Base-by-base conservation (phyloP, 1,140 invertebrate species). In the Drosophila parabipectinata region DNA sequence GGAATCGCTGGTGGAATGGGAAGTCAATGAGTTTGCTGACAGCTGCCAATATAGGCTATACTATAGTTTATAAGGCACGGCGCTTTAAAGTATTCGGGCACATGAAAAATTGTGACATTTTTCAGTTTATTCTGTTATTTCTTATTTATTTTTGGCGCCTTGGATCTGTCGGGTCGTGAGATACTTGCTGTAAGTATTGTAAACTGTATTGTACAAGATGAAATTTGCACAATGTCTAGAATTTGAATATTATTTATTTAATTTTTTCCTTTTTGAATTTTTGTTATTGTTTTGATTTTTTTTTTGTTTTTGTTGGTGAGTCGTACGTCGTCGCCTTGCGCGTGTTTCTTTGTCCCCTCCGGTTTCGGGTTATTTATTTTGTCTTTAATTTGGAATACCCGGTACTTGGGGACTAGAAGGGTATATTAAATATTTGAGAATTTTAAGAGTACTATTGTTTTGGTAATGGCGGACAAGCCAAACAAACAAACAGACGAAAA, bases 181-280 rank as follows among this genome's bases (percentile, higher is more conserved):
- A 69, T 53, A 63, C 52, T 52, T 73, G 52, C 37, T 73, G 53
- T 58, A 58, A 62, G 58, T 73, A 73, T 50, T 44, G 4, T 18
- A 53, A 59, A 48, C 52, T 58, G 61, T 59, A 80, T 60, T 76
- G 52, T 73, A 81, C 60, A 68, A 47, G 51, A 71, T 78, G 71
- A 85, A 82, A 75, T 76, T 78, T 72, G 69, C 79, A 85, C 45
- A 64, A 67, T 87, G 58, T 75, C 58, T 82, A 87, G 71, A 88
- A 87, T 85, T 87, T 85, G 78, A 81, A 87, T 78, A 75, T 75
- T 84, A 84, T 69, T 68, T 63, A 57, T 57, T 67, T 56, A 15
- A 44, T 44, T 44, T 44, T 44, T 44, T 44, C 5, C 5, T 14
- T 44, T 72, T 30, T 4, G 14, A n/a, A 3, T 51, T 51, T 61